Base-by-base conservation (phyloP, 2,797 vertebrate genomes). In the Phalloptychus januarius region DNA sequence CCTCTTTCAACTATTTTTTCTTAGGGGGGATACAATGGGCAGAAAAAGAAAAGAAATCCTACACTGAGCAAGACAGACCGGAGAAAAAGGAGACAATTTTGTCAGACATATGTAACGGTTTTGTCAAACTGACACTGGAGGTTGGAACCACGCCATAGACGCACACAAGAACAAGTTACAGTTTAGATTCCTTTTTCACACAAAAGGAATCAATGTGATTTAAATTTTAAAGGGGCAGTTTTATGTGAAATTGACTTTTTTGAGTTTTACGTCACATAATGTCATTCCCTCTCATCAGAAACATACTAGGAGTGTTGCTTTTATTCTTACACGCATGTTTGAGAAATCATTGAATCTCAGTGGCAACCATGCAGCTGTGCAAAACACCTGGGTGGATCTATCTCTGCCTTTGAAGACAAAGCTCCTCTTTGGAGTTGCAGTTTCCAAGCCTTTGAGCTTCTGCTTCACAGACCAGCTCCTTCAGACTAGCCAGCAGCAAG, bases 1-100 rank as follows among this genome's bases (percentile, higher is more conserved):
- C 92, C 77, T 78, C 52, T 95, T 95, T 94, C 94, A 92, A 80
- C 79, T 88, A 91, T 52, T 52, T 25, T 52, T 50, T 10, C 48
- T 52, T 52, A 10, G 56, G 50, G 20, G 33, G 23, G 40, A 48
- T 45, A 44, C 18, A 18, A 31, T 5, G 25, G 42, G 18, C 52
- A 77, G 18, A 25, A 33, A 52, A 52, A 50, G 36, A 58, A 31
- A 20, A 48, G 48, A 58, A 31, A 28, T 31, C 58, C n/a, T 50
- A 23, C 72, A 38, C 1, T 31, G 52, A n/a, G 20, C 52, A 74
- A 33, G 71, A 46, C 8, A 23, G 16, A 76, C 72, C 69, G 7
- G 28, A 61, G 31, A 7, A 28, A 52, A 54, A 72, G 73, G 46
- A 70, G n/a, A 25, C 50, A 65, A 77, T 58, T 80, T 33, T 75